These are phyloP conservation scores for Melanotaenia boesemani DNA, from an alignment of 2,797 vertebrate species.

Conservation along the genomic window DNA sequence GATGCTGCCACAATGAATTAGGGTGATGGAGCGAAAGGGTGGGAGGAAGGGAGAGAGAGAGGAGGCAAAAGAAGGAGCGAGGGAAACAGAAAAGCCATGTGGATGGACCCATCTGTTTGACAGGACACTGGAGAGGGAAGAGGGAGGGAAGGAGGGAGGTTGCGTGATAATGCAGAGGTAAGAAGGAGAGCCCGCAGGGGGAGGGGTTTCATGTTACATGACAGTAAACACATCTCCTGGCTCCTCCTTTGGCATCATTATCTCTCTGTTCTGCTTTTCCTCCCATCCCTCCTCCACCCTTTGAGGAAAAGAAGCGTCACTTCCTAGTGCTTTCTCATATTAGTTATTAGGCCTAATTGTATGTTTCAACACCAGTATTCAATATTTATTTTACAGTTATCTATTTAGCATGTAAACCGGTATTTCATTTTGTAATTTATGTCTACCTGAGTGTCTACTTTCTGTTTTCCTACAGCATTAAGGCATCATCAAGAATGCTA, in stretches of 20 bases:
- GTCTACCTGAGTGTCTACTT: neutral
- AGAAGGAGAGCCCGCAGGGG: constrained; percentile 25
- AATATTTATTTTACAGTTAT: neutral
- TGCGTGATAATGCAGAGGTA: constrained; percentile 58
- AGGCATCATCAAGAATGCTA: neutral
- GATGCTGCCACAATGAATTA: constrained; percentile 72
- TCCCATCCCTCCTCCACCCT: constrained; percentile 4
- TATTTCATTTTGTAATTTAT: neutral
- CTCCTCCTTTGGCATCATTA: constrained; percentile 26
- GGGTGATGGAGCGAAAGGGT: constrained; percentile 58
- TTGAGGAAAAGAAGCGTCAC: neutral
- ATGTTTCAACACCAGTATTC: neutral
- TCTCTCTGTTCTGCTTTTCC: constrained; percentile 13
- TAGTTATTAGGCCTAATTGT: neutral
- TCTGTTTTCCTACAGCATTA: neutral
- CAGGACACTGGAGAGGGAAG: constrained; percentile 22
- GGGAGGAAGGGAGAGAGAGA: constrained; percentile 9
- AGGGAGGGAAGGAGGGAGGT: constrained; percentile 16
- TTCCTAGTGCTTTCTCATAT: neutral
- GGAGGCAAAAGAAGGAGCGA: constrained; percentile 22
- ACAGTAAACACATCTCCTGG: constrained; percentile 18
- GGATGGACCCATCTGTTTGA: constrained; percentile 58
- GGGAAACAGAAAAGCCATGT: constrained; percentile 20
- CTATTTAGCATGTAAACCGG: no score
- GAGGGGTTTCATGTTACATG: constrained; percentile 39